phyloP scores from a whole-genome alignment of 2,888 invertebrate species.

The Toxonevra muliebris region DNA sequence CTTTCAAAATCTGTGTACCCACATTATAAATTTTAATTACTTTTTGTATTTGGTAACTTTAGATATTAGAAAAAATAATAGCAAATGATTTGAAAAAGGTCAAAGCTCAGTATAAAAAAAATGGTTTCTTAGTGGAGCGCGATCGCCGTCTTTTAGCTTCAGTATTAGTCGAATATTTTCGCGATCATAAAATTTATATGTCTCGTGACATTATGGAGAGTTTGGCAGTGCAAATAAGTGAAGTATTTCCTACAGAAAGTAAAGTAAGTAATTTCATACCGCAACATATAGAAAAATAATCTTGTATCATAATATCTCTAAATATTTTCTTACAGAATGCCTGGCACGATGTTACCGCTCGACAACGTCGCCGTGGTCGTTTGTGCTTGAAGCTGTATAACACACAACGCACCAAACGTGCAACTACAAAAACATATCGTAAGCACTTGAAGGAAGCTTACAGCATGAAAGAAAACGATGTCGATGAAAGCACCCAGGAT shows the following conservation, averaged over 20 bases:
- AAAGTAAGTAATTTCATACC: constrained; percentile 9
- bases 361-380: constrained; percentile 20
- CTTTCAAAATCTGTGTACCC: too few species aligned
- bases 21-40: too few species aligned
- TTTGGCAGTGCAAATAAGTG: constrained; percentile 23
- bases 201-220: constrained; percentile 23
- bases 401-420: constrained; percentile 12
- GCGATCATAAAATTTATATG: constrained; percentile 20
- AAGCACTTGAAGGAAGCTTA: too few species aligned
- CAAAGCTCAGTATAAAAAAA: constrained; percentile 16
- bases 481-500: constrained; percentile 14
- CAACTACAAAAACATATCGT: not conserved
- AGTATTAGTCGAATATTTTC: constrained; percentile 19
- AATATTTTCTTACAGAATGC: not conserved
- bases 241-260: constrained; percentile 26
- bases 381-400: constrained; percentile 16
- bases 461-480: not conserved
- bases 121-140: constrained; percentile 23
- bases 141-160: constrained; percentile 22
- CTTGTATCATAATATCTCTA: too few species aligned
- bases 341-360: constrained; percentile 19
- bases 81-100: constrained; percentile 21
- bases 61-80: constrained; percentile 22
- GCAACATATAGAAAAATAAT: too few species aligned
- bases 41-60: not conserved